Evolutionary conservation across 2,888 invertebrate species (phyloP).

Genomic region (Drosophila paranaensis): DNA sequence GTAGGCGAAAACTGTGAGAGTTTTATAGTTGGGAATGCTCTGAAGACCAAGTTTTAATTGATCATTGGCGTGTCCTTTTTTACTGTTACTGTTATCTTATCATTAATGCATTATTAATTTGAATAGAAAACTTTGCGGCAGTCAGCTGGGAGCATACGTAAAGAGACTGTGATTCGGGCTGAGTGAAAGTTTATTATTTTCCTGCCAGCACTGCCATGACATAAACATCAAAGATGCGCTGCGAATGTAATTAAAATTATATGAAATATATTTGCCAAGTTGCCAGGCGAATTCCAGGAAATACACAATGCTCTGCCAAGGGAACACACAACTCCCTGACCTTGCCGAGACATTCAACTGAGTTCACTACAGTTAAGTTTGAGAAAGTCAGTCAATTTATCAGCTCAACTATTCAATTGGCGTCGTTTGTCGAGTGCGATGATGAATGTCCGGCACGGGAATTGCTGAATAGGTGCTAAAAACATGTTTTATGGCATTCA

Average conservation of each 20-base stretch:
- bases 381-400: neutral
- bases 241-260: neutral
- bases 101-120: constrained; percentile 40
- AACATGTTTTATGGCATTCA: neutral
- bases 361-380: neutral
- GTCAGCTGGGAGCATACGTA: constrained; percentile 15
- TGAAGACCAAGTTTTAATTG: constrained; percentile 38
- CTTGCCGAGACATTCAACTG: constrained; percentile 1
- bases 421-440: constrained; percentile 47
- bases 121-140: constrained; percentile 2
- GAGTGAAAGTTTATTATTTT: neutral
- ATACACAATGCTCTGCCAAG: neutral
- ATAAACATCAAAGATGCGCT: constrained; percentile 1
- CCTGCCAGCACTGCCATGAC: neutral
- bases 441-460: constrained; percentile 42
- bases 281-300: neutral
- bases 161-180: constrained; percentile 6
- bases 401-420: constrained; percentile 8
- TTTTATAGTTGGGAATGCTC: constrained; percentile 30
- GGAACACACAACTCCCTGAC: neutral
- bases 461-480: constrained; percentile 31
- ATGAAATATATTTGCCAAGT: neutral
- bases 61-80: constrained; percentile 17
- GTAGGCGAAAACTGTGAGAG: constrained; percentile 25
- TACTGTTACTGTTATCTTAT: constrained; percentile 25